Percentiles rank a stretch among this genome's conserved stretches.
Evolutionary conservation across 2,888 invertebrate genomes (phyloP).

Genomic region (Bursaphelenchus okinawaensis): DNA sequence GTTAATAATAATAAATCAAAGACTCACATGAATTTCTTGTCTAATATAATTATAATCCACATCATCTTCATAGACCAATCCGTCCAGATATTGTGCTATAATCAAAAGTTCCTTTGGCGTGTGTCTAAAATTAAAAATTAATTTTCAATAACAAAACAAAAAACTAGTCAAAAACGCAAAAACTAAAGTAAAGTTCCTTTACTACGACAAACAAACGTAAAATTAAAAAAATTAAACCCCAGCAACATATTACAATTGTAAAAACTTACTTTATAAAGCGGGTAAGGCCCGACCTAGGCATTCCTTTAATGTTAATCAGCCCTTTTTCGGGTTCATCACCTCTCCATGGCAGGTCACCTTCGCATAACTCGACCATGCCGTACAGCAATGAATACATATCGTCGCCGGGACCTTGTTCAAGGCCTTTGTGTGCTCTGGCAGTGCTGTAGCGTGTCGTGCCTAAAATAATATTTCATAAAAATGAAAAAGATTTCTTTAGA

Average conservation of each 20-base stretch:
- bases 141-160: too few relatives aligned
- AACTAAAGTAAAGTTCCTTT: too few relatives aligned
- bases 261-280: background rate
- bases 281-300: background rate
- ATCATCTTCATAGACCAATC: background rate
- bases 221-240: background rate
- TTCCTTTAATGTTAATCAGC: background rate
- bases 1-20: too few relatives aligned
- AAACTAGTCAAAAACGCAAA: background rate
- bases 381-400: background rate
- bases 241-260: background rate
- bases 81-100: background rate
- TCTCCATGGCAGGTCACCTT: background rate
- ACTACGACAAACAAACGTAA: too few relatives aligned
- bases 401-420: background rate
- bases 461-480: background rate
- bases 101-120: background rate
- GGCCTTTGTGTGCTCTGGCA: background rate
- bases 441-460: background rate
- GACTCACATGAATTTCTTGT: background rate
- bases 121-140: too few relatives aligned
- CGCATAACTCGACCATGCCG: background rate
- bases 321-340: background rate
- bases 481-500: background rate
- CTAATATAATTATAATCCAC: background rate